phyloP scores from a whole-genome alignment of 2,888 invertebrate genomes.

The Griposia aprilina region DNA sequence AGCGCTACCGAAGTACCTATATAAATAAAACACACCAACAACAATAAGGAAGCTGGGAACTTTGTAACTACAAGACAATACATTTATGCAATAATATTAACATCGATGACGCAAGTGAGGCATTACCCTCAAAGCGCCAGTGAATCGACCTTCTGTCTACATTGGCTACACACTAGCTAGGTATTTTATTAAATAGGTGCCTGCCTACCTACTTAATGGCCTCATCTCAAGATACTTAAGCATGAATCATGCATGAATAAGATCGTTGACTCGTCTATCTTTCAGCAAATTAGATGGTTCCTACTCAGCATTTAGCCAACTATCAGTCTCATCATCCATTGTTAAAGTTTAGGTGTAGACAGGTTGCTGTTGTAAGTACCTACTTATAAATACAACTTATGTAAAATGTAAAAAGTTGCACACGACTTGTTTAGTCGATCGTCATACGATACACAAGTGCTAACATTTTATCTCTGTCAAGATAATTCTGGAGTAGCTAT shows the following conservation, averaged over 20 bases:
- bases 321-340: not conserved
- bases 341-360: not conserved
- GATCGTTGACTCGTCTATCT: not conserved
- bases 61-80: not conserved
- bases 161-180: not conserved
- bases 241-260: not conserved
- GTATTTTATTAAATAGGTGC: not conserved
- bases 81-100: slow-evolving; percentile 3
- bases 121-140: slow-evolving; percentile 10
- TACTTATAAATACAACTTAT: not conserved
- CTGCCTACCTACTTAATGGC: not conserved
- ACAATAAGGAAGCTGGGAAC: not conserved
- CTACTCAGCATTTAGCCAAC: not conserved
- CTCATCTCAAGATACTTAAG: not conserved
- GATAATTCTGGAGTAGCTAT: slow-evolving; percentile 46
- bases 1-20: not conserved
- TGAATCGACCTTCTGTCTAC: not conserved
- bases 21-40: not conserved
- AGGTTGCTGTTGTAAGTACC: not conserved
- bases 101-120: not conserved
- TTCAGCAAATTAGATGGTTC: not conserved
- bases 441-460: slow-evolving; percentile 16
- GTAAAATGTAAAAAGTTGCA: too few species aligned
- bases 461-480: slow-evolving; percentile 33
- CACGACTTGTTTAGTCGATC: not conserved